A percentile compares a stretch with the other conserved stretches of the same genome.
Conservation (phyloP, 2,797 vertebrate species). For the Ceryle rudis region DNA sequence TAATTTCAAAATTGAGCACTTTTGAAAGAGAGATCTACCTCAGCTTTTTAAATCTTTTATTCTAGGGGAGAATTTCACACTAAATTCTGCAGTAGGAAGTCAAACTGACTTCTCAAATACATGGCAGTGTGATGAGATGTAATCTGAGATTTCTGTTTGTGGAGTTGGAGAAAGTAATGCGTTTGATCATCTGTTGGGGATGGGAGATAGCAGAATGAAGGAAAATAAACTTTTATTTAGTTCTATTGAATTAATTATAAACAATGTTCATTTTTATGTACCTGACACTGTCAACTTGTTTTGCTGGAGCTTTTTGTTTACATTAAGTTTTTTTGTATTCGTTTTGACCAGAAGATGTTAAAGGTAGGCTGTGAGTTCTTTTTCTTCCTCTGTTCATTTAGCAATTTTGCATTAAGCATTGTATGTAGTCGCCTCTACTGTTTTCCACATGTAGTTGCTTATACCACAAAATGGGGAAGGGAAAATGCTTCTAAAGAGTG, state of each 20-base stretch:
- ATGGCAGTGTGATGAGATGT: neutral
- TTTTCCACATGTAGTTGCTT: neutral
- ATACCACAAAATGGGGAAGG: neutral
- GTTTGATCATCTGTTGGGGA: neutral
- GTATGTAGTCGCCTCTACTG: accelerated
- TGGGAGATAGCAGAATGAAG: neutral
- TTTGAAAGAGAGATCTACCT: neutral
- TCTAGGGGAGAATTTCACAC: neutral
- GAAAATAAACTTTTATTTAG: neutral
- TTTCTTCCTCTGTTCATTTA: neutral
- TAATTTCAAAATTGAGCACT: neutral
- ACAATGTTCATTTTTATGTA: neutral
- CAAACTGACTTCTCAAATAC: neutral
- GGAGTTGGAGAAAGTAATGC: neutral
- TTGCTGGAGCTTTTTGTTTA: neutral
- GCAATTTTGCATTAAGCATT: neutral
- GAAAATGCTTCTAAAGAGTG: neutral
- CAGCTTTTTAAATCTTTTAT: neutral
- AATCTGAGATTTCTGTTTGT: neutral
- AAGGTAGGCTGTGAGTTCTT: neutral
- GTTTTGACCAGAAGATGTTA: neutral
- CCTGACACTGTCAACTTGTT: neutral
- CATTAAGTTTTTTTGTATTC: neutral
- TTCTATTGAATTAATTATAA: neutral
- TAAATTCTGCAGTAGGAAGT: neutral